Base-by-base conservation (phyloP, 2,888 invertebrate genomes). In the Archips xylosteana region DNA sequence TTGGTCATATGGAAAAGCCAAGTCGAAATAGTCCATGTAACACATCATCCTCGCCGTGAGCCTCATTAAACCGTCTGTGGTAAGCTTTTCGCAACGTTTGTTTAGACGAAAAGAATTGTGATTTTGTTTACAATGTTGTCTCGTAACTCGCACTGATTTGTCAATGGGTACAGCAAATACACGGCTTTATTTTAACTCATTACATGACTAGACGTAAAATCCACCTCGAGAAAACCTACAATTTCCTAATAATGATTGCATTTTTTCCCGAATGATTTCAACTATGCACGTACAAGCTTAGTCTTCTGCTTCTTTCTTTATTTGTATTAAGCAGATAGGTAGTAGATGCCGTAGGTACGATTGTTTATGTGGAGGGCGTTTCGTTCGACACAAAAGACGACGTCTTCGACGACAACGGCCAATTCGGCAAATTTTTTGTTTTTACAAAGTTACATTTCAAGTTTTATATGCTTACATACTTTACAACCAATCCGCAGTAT, bases 11-110 rank as follows among this genome's bases (percentile, higher is more conserved):
- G 69, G 64, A 64, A 61, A 74, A 70, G 23, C 51, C 83, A 82
- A 83, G 79, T 78, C 65, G 71, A 75, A 78, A 73, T 75, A 77
- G 76, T 68, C 76, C 64, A 63, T 72, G 77, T 80, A 79, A 82
- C 77, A 69, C 65, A 34, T 63, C 63, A 47, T 60, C 60, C 60
- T 54, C 70, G 72, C 72, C 64, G 68, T 62, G 72, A 76, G 75
- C 60, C 73, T 75, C 76, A 76, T 78, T 77, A 78, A 71, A 75
- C 68, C 74, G 74, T 71, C 76, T 77, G 78, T 76, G 80, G 70
- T 75, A 78, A 75, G 62, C 39, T 80, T 86, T 82, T 84, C 82
- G 85, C 78, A 87, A 86, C 80, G 74, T 79, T 80, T 80, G 81
- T 79, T 80, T 79, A 79, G 76, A 76, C 73, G 78, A 77, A 80